Percentiles rank a stretch among this genome's conserved stretches.
Evolutionary conservation across 2,888 invertebrate genomes (phyloP).

Genomic region (Pecten maximus): DNA sequence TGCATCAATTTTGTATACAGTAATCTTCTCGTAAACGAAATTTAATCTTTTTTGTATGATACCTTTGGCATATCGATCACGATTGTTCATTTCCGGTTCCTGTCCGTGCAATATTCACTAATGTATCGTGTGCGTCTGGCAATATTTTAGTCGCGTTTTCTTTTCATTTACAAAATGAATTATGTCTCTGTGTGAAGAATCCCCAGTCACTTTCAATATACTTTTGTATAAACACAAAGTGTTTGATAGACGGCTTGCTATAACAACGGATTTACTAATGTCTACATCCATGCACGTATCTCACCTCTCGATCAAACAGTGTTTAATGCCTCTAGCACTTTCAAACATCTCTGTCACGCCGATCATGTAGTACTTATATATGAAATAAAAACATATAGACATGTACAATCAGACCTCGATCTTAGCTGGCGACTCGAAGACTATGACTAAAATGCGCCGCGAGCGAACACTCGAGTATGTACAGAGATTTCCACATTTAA

Average conservation of each 20-base stretch:
- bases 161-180: conserved; percentile 12
- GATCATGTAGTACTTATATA: conserved; percentile 22
- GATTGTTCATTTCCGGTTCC: conserved; percentile 5
- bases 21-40: too few species aligned
- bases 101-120: neutral
- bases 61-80: neutral
- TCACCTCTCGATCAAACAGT: neutral
- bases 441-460: conserved; percentile 31
- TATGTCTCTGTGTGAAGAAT: neutral
- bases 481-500: neutral
- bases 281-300: neutral
- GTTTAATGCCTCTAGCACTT: conserved; percentile 2
- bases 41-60: too few species aligned
- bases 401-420: conserved; percentile 25
- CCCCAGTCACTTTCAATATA: conserved; percentile 16
- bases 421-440: conserved; percentile 10
- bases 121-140: neutral
- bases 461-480: conserved; percentile 8
- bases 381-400: conserved; percentile 32
- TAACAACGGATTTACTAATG: neutral
- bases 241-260: conserved; percentile 17
- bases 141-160: conserved; percentile 18
- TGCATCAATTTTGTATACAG: too few species aligned
- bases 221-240: conserved; percentile 2
- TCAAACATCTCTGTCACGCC: conserved; percentile 17